phyloP scores from a whole-genome alignment of 2,113 vertebrate species.

The Raja brachyura region DNA sequence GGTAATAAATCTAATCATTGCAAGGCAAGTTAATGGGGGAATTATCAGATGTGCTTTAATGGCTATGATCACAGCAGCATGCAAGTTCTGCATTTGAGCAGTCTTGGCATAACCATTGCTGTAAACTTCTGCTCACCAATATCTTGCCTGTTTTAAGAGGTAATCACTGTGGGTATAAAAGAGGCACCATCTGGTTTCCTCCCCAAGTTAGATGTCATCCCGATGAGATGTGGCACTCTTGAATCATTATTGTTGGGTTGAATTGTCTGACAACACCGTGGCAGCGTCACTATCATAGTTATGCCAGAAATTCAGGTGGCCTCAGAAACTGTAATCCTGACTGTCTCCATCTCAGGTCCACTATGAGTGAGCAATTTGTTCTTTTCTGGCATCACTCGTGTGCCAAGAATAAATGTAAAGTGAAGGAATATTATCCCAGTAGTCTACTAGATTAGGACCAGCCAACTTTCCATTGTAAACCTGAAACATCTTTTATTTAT shows the following conservation, averaged over 20 bases:
- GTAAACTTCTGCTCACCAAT: not conserved
- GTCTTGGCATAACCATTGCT: not conserved
- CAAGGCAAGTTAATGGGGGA: too few species aligned
- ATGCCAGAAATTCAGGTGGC: not conserved
- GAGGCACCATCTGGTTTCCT: not conserved
- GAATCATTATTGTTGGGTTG: not conserved
- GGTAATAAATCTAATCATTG: too few species aligned
- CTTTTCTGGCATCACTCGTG: not conserved
- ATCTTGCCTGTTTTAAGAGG: not conserved
- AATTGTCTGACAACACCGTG: not conserved
- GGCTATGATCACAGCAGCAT: too few species aligned
- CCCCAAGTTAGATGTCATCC: not conserved
- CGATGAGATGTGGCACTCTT: not conserved
- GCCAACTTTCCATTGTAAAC: not conserved
- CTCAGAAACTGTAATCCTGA: not conserved
- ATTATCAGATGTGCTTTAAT: too few species aligned
- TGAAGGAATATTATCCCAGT: not conserved
- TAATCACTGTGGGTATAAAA: not conserved
- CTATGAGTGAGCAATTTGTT: not conserved
- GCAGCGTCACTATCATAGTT: not conserved
- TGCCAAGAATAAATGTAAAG: not conserved
- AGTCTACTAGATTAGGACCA: not conserved
- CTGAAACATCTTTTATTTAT: not conserved
- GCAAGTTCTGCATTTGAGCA: not conserved
- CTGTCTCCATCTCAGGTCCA: not conserved